These are phyloP conservation scores for Microtus agrestis DNA, from an alignment of 2,797 vertebrate genomes.

Conservation along the genomic window DNA sequence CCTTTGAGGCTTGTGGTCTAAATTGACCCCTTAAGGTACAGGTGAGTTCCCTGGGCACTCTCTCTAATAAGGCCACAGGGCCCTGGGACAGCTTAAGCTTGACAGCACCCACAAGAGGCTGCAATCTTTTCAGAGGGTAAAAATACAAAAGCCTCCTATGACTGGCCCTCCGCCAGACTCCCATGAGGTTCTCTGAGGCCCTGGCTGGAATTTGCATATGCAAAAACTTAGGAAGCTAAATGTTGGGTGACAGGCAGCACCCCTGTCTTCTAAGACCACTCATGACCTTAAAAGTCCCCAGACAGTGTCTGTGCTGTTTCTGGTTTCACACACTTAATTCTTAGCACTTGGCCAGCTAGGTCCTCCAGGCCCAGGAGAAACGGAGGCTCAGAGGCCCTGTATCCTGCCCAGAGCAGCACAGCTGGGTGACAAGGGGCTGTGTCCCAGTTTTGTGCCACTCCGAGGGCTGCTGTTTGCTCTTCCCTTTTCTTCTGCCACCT, in stretches of 20 bases:
- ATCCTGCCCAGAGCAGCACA: background rate
- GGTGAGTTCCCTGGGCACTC: background rate
- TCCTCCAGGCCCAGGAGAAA: background rate
- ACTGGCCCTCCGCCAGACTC: background rate
- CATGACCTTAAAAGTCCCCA: background rate
- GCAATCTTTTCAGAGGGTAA: rapidly evolving
- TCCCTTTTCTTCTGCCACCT: slow-evolving; percentile 51
- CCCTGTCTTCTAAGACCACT: background rate
- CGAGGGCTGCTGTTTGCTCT: background rate
- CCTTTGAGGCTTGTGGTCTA: background rate
- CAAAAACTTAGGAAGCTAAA: background rate
- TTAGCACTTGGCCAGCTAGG: background rate
- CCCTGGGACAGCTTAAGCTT: background rate
- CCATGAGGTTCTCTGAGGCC: background rate
- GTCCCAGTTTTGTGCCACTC: background rate
- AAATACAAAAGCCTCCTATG: background rate
- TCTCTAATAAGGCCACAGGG: background rate
- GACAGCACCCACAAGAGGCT: background rate
- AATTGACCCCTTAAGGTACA: background rate
- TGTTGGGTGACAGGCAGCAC: background rate
- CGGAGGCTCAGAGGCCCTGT: background rate
- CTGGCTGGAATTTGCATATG: background rate
- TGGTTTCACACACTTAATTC: background rate
- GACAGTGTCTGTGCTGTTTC: background rate
- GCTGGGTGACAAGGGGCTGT: background rate